These are phyloP conservation scores for Chalcis sispes DNA, from an alignment of 2,888 invertebrate species.

Conservation along the genomic window DNA sequence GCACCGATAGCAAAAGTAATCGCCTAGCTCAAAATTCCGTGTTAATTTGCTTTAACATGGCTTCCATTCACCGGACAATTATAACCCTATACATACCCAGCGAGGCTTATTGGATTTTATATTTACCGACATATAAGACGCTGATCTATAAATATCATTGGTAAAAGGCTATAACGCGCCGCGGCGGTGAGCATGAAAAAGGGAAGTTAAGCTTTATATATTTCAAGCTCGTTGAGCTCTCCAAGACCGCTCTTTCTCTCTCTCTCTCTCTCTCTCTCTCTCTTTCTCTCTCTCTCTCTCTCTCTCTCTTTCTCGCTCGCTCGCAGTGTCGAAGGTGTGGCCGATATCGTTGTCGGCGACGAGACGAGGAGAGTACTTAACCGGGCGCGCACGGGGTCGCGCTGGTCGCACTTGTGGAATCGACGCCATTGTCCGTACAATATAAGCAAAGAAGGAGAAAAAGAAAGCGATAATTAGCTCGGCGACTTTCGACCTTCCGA, in stretches of 20 bases:
- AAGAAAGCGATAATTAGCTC: conserved; percentile 12
- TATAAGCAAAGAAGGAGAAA: no score
- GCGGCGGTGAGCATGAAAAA: background rate
- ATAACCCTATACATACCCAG: background rate
- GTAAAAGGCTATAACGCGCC: background rate
- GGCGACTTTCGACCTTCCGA: conserved; percentile 18
- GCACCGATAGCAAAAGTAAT: background rate
- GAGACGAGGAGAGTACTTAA: background rate
- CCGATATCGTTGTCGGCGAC: background rate
- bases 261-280: no score
- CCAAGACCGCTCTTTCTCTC: no score
- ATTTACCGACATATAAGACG: conserved; percentile 29
- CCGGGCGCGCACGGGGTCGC: background rate
- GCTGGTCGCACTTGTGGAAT: no score
- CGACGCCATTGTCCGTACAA: background rate
- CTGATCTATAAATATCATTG: conserved; percentile 38
- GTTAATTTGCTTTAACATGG: conserved; percentile 1
- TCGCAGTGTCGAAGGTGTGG: conserved; percentile 30
- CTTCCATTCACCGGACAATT: conserved; percentile 28
- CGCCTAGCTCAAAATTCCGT: conserved; percentile 6
- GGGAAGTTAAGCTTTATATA: conserved; percentile 17
- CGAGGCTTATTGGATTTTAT: conserved; percentile 26
- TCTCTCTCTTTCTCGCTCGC: no score
- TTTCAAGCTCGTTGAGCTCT: conserved; percentile 1
- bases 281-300: no score